phyloP scores from a whole-genome alignment of 2,797 vertebrate species.

The Rachycentron canadum region DNA sequence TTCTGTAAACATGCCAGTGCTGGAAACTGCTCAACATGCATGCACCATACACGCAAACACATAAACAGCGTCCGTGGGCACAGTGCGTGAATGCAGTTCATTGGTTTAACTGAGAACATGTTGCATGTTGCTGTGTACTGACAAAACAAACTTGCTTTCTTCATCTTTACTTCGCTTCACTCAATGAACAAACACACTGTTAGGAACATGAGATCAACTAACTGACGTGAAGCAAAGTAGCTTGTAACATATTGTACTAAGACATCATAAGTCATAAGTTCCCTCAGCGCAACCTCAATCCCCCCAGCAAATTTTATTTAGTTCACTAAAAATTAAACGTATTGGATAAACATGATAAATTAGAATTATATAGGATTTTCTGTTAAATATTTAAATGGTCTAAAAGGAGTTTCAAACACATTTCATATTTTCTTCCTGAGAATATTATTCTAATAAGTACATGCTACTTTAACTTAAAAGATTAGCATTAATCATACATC shows the following conservation, averaged over 20 bases:
- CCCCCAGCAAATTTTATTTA: background rate
- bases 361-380: too few relatives aligned
- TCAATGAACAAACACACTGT: background rate
- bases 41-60: constrained; percentile 32
- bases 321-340: too few relatives aligned
- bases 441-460: too few relatives aligned
- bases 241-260: background rate
- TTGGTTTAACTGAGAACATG: constrained; percentile 6
- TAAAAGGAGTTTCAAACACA: too few relatives aligned
- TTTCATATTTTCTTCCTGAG: too few relatives aligned
- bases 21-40: constrained; percentile 48
- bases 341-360: too few relatives aligned
- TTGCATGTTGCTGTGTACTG: background rate
- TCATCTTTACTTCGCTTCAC: background rate
- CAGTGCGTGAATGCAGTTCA: constrained; percentile 12
- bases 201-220: background rate
- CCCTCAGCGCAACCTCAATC: background rate
- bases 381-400: too few relatives aligned
- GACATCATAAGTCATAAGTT: background rate
- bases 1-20: constrained; percentile 72
- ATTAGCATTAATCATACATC: too few relatives aligned
- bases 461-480: too few relatives aligned
- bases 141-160: background rate
- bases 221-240: background rate
- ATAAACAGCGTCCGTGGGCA: constrained; percentile 7